A percentile compares a stretch with the other conserved stretches of the same genome.
Conservation (phyloP, 2,797 vertebrate genomes). For the Gorsachius magnificus region DNA sequence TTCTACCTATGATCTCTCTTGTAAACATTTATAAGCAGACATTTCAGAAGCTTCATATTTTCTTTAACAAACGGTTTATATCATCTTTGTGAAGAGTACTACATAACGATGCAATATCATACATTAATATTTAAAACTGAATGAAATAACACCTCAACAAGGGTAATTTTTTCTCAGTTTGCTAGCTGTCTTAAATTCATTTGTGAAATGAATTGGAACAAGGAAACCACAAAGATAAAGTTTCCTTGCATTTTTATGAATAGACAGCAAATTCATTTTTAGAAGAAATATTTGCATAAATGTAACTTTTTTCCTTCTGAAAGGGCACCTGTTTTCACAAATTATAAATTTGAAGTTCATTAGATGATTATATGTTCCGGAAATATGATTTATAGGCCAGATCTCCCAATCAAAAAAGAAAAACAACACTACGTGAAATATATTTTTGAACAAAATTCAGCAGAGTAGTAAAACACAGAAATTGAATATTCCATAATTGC, state of each 20-base stretch:
- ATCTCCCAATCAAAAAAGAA: slow-evolving; percentile 28
- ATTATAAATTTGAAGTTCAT: slow-evolving; percentile 32
- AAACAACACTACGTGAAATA: background rate
- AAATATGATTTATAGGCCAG: slow-evolving; percentile 16
- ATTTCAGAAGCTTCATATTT: slow-evolving; percentile 62
- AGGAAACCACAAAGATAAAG: slow-evolving; percentile 5
- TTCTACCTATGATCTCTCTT: slow-evolving; percentile 54
- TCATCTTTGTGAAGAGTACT: slow-evolving; percentile 58
- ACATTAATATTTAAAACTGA: slow-evolving; percentile 75
- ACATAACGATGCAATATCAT: slow-evolving; percentile 67
- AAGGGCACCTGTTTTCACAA: slow-evolving; percentile 25
- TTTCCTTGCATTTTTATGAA: slow-evolving; percentile 39
- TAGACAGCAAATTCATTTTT: slow-evolving; percentile 12
- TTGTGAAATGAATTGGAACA: slow-evolving; percentile 54
- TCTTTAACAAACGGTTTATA: slow-evolving; percentile 58
- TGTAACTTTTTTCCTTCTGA: background rate
- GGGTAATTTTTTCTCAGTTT: slow-evolving; percentile 68
- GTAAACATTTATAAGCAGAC: slow-evolving; percentile 62
- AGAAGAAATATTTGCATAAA: slow-evolving; percentile 32
- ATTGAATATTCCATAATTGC: background rate
- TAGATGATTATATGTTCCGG: slow-evolving; percentile 28
- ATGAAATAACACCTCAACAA: slow-evolving; percentile 71
- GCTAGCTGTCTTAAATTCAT: slow-evolving; percentile 62
- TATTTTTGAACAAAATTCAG: slow-evolving; percentile 6
- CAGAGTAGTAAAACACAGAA: background rate